Evolutionary conservation across 2,113 vertebrate genomes (phyloP).

Genomic region (Silurus meridionalis): DNA sequence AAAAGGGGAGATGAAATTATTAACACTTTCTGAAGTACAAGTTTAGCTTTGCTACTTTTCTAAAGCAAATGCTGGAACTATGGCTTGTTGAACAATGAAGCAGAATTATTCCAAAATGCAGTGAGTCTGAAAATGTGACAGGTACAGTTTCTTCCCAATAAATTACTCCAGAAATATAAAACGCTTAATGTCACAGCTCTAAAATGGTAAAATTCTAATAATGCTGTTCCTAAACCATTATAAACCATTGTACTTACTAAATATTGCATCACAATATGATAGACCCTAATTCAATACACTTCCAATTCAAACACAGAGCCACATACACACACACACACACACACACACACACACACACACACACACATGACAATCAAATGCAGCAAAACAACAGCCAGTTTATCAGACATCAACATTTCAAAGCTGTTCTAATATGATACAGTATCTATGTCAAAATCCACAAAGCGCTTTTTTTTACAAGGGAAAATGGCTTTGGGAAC

Average conservation of each 20-base stretch:
- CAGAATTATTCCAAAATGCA: background rate
- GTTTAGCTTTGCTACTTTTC: background rate
- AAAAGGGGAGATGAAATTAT: background rate
- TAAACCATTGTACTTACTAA: background rate
- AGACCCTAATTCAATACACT: background rate
- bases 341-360: background rate
- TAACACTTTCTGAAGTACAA: background rate
- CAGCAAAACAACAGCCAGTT: slow-evolving; percentile 23
- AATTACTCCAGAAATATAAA: background rate
- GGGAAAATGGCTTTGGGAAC: background rate
- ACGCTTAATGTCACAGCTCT: background rate
- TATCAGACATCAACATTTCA: slow-evolving; percentile 16
- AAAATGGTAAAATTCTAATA: background rate
- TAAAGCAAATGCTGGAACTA: background rate
- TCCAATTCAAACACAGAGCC: background rate
- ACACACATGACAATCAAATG: background rate
- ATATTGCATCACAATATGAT: background rate
- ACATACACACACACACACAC: too few relatives aligned
- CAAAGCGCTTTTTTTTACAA: background rate
- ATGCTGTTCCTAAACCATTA: background rate
- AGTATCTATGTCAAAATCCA: background rate
- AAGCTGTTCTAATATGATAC: background rate
- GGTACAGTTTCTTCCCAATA: background rate
- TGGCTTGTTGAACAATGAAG: background rate
- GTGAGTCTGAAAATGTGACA: background rate